These are phyloP conservation scores for Fringilla coelebs DNA, from an alignment of 2,797 vertebrate genomes.

Conservation along the genomic window DNA sequence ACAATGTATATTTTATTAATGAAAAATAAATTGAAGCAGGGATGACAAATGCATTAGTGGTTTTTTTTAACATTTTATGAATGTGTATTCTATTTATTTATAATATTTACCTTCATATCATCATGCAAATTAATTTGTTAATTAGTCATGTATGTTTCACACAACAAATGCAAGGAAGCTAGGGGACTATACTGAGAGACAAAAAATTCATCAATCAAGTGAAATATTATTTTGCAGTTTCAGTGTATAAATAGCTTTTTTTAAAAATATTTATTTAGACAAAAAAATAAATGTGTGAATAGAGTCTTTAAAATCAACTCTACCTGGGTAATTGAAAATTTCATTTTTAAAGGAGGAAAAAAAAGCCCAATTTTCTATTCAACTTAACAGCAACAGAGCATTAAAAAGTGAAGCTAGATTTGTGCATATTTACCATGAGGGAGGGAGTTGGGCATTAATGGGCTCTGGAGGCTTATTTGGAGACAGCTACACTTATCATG, in stretches of 20 bases:
- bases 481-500: constrained; percentile 77
- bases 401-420: constrained; percentile 56
- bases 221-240: constrained; percentile 44
- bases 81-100: constrained; percentile 56
- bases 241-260: not conserved
- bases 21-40: constrained; percentile 63
- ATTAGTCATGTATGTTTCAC: constrained; percentile 61
- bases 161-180: constrained; percentile 22
- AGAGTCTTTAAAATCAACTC: constrained; percentile 21
- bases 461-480: constrained; percentile 70
- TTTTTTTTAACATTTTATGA: constrained; percentile 66
- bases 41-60: constrained; percentile 35
- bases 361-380: constrained; percentile 52
- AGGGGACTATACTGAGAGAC: constrained; percentile 8
- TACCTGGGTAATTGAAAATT: not conserved
- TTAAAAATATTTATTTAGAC: constrained; percentile 4
- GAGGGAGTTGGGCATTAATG: constrained; percentile 64
- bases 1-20: constrained; percentile 75
- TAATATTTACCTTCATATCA: constrained; percentile 75
- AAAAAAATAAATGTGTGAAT: not conserved
- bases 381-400: constrained; percentile 40
- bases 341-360: not conserved
- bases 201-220: constrained; percentile 50
- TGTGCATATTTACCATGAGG: constrained; percentile 70
- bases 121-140: constrained; percentile 71